Percentiles rank a stretch among this genome's conserved stretches.
Evolutionary conservation across 2,113 vertebrate genomes (phyloP).

Genomic region (Phaethornis superciliosus): DNA sequence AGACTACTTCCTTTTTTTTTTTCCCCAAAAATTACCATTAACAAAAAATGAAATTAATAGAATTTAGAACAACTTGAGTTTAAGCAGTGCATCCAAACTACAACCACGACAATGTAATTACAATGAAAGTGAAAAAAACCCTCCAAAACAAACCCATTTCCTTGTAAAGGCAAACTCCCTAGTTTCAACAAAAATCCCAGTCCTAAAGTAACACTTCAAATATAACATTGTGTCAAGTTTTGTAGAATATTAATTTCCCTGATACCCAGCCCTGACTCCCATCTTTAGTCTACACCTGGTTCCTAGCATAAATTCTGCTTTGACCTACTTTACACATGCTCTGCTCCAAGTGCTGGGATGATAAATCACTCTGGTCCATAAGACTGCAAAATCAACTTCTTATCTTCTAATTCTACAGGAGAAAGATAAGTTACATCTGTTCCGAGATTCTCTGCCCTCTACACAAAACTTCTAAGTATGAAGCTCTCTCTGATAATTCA

Average conservation of each 20-base stretch:
- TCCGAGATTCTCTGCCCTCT: not conserved
- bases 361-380: not conserved
- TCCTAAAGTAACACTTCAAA: not conserved
- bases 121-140: not conserved
- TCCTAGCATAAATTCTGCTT: not conserved
- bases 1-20: not conserved
- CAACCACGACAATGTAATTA: fast-evolving
- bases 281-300: not conserved
- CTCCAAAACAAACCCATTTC: not conserved
- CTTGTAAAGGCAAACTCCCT: not conserved
- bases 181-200: not conserved
- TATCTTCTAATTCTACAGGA: not conserved
- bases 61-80: not conserved
- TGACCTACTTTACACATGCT: not conserved
- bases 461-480: not conserved
- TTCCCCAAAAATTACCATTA: not conserved
- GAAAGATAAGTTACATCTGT: not conserved
- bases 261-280: not conserved
- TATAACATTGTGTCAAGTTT: fast-evolving
- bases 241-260: not conserved
- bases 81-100: not conserved
- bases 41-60: not conserved
- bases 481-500: not conserved
- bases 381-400: not conserved
- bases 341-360: not conserved